Base-by-base conservation (phyloP, 2,797 vertebrate genomes). In the Clarias platycephalus region DNA sequence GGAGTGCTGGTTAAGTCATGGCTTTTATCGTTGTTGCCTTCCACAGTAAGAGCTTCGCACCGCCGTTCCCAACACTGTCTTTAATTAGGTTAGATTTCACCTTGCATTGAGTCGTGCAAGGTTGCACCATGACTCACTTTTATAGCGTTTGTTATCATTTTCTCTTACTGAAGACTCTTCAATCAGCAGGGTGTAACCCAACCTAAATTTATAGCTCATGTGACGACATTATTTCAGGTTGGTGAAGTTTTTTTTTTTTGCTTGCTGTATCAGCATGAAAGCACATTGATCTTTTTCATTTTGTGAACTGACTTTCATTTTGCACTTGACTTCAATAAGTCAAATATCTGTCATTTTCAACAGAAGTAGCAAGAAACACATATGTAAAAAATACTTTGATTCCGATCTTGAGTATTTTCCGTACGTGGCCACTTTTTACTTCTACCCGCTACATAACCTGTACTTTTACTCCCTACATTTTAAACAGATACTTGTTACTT, bases 151-250 rank as follows among this genome's bases (percentile, higher is more conserved):
- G 4, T 58, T 55, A 76, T 76, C 16, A 31, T 76, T 76, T 49
- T 58, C 55, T 57, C 53, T 58, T 28, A 13, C 26, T 76, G 1
- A 40, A 79, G 60, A 44, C 1, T 24, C 77, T 79, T 62, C 58
- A 63, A 5, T 78, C 76, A 62, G 76, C 58, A 60, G 76, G 76
- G 76, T 16, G 71, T 26, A 74, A 53, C 71, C 71, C 57, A 2
- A 26, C 13, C 31, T 12, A 58, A n/a, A 62, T 78, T 34, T 78
- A 55, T 1, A 63, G 77, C 57, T 79, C 26, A 63, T 0, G 24
- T n/a, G 55, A 60, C 20, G 49, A 9, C 55, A 13, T 26, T 74
- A 74, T 55, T 74, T 55, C 71, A 53, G 66, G 34, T 81, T 87
- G 26, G 1, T 22, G 34, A 24, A 70, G 20, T 71, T 40, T 5